Evolutionary conservation across 2,888 invertebrate species (phyloP).

Genomic region (Lissocephala sabroskyi): DNA sequence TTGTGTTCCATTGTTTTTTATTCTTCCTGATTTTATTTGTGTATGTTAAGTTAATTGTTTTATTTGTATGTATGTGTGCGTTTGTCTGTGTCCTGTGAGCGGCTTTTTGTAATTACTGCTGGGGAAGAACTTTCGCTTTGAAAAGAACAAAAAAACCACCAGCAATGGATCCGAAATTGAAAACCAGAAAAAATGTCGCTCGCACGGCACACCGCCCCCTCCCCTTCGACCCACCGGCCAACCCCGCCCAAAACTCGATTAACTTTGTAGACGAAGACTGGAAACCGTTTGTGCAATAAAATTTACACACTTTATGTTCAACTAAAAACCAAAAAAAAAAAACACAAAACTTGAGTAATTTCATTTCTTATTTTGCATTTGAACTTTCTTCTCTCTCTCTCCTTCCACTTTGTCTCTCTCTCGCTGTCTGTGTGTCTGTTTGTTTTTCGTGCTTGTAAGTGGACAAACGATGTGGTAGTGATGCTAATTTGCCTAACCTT

Average conservation of each 20-base stretch:
- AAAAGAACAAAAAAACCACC: too few species aligned
- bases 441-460: conserved; percentile 28
- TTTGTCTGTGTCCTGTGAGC: too few species aligned
- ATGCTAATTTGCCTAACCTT: conserved; percentile 67
- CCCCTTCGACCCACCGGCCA: too few species aligned
- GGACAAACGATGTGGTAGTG: conserved; percentile 67
- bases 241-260: too few species aligned
- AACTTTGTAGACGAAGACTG: conserved; percentile 30
- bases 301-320: conserved; percentile 19
- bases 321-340: conserved; percentile 14
- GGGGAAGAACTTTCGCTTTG: too few species aligned
- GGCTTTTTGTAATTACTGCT: too few species aligned
- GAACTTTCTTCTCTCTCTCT: conserved; percentile 27
- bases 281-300: conserved; percentile 26
- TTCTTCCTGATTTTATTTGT: too few species aligned
- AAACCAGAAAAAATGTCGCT: too few species aligned
- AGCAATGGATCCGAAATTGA: too few species aligned
- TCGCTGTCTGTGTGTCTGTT: conserved; percentile 17
- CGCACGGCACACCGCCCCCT: too few species aligned
- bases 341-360: conserved; percentile 22
- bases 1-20: conserved; percentile 12
- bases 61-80: too few species aligned
- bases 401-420: conserved; percentile 16
- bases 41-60: too few species aligned
- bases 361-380: conserved; percentile 12